Evolutionary conservation across 2,113 vertebrate genomes (phyloP), one percentile per base, ranked within the genome.

Genomic region (Ia io): DNA sequence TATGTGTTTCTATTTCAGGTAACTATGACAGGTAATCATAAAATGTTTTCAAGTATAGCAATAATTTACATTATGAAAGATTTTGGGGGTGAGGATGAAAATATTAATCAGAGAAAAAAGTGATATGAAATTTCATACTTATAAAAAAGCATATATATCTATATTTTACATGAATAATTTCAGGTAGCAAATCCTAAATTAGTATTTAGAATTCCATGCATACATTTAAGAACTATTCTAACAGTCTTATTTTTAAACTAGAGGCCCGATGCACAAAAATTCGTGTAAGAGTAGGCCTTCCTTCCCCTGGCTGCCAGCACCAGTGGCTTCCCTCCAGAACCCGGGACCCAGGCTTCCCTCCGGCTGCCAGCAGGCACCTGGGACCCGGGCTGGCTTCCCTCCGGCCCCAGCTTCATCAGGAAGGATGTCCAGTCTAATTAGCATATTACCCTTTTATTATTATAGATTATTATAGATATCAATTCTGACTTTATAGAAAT

Each of bases 11-110:
- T 93, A 83, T 9, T 88, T 37, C 10, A 95, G 16, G 56, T 18
- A 49, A 79, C 22, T 49, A 40, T 59, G 23, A 71, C 11, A 83
- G 49, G 8, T 22, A 93, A 69, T 67, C 78, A 9, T 88, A 89
- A 90, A 67, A 59, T 14, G 5, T 56, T 95, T 80, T 88, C 42
- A 93, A 95, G 32, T 78, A 49, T 42, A 92, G 84, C 83, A 93
- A 47, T 69, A 80, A 42, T 90, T 90, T 74, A 93, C 9, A 82
- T 56, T 67, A 85, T 94, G 32, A 93, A 88, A 83, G 87, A 37
- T 61, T 95, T 47, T 42, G 9, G 16, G 16, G 28, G 4, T 23
- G 14, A 84, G 14, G 10, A 88, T 89, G 20, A 78, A 91, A 96
- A 84, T 69, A 76, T 49, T 73, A 74, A 83, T 71, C 42, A 80